These are phyloP conservation scores for Xanthorhoe spadicearia DNA, from an alignment of 2,888 invertebrate genomes.

Conservation along the genomic window DNA sequence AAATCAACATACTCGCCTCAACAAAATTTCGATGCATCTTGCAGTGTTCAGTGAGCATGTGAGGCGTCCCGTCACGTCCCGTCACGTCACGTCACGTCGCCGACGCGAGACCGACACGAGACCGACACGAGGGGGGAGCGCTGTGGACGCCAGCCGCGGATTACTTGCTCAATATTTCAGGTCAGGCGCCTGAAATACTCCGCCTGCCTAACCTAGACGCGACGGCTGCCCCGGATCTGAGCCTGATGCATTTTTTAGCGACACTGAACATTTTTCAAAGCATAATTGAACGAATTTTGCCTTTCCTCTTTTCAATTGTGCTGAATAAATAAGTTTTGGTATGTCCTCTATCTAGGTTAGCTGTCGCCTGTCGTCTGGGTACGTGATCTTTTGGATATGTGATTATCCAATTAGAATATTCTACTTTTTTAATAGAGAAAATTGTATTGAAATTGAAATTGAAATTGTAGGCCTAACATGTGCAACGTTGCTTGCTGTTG, in stretches of 20 bases:
- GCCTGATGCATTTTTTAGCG: constrained; percentile 27
- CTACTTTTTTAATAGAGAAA: background rate
- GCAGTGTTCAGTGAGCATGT: background rate
- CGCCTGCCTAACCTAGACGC: background rate
- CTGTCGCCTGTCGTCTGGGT: background rate
- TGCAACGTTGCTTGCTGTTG: no score
- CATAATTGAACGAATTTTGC: constrained; percentile 14
- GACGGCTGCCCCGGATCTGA: background rate
- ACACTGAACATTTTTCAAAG: constrained; percentile 1
- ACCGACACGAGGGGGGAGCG: background rate
- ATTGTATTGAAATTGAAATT: no score
- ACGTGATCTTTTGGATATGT: background rate
- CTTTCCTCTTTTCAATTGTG: constrained; percentile 13
- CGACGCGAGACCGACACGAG: background rate
- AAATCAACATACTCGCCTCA: no score
- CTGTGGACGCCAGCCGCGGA: constrained; percentile 18
- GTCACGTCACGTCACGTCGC: constrained; percentile 2
- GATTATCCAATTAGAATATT: background rate
- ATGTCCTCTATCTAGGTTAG: background rate
- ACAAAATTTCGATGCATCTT: no score
- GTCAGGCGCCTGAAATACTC: constrained; percentile 11
- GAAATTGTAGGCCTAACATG: no score
- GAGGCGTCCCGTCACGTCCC: background rate
- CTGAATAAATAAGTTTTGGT: background rate
- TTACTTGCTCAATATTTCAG: constrained; percentile 28